Evolutionary conservation across 2,888 invertebrate species (phyloP), one percentile per base, ranked within the genome.

Genomic region (Priocnemis perturbator): DNA sequence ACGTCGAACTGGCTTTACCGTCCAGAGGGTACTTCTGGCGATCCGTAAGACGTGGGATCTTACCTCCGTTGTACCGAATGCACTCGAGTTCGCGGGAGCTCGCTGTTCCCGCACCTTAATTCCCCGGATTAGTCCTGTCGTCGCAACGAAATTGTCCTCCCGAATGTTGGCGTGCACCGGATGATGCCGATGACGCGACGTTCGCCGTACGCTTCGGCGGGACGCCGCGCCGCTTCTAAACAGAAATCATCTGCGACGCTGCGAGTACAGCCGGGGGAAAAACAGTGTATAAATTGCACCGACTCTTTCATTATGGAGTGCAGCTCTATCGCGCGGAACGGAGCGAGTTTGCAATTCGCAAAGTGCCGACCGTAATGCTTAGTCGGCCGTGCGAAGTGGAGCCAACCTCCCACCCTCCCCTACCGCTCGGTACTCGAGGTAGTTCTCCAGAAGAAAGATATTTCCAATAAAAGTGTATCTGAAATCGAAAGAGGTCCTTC

Each of bases 1-100:
- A 67, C 75, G 61, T 71, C 62, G 64, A 61, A 68, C 23, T 44
- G 30, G 63, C 55, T 70, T 73, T 73, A 71, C 69, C 58, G 57
- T 64, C 62, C 57, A 50, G 63, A 50, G 37, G 57, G 7, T 11
- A 37, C 45, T 60, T 57, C 61, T 52, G 61, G 45, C 67, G 53
- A 75, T 71, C 71, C 70, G 64, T 52, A 37, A 37, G 37, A 37
- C 37, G 1, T 1, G 4, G 37, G 37, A 37, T 69, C 73, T 71
- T 66, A 67, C 70, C 66, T 65, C 69, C 65, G 64, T 69, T 52
- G 65, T 58, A 23, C 57, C 47, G 50, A 60, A 64, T 37, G 4
- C 11, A 37, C 37, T 37, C 37, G 37, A 11, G 4, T 37, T 37
- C 11, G 37, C 7, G 37, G 7, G 7, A 37, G 37, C 37, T 9